Percentiles rank a stretch among this genome's conserved stretches.
phyloP scores from a whole-genome alignment of 2,888 invertebrate genomes.

The Poecilobothrus nobilitatus region DNA sequence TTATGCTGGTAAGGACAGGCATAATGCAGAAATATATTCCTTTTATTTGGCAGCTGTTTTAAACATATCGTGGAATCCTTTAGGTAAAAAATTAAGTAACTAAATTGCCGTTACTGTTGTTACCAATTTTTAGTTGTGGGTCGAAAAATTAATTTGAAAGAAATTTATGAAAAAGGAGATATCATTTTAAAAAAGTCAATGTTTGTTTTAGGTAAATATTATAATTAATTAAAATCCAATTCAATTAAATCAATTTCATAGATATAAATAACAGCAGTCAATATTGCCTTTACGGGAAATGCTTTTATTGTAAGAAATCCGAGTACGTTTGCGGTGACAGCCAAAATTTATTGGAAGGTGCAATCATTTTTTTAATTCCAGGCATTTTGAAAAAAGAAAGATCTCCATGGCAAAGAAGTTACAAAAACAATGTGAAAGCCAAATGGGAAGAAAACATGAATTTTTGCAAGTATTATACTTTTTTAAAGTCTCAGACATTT shows the following conservation, averaged over 20 bases:
- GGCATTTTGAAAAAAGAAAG: slow-evolving; percentile 6
- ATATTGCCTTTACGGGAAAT: not conserved
- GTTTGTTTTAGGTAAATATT: not conserved
- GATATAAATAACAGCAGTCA: not conserved
- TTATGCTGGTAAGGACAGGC: not conserved
- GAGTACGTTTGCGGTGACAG: not conserved
- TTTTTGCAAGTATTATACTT: not conserved
- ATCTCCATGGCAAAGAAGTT: not conserved
- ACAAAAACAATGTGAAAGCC: not conserved
- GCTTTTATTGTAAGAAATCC: not conserved
- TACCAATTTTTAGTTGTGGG: not conserved
- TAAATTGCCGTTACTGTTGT: not conserved
- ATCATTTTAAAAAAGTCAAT: not conserved
- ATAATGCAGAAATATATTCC: not conserved
- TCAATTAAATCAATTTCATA: not conserved
- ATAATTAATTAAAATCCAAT: not conserved
- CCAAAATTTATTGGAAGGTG: not conserved
- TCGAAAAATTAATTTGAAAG: not conserved
- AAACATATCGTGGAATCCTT: not conserved
- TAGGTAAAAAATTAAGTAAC: not conserved
- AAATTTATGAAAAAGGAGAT: not conserved
- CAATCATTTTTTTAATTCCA: not conserved
- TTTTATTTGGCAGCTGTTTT: not conserved
- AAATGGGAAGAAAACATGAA: not conserved
- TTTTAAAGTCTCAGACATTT: no score